These are phyloP conservation scores for Actinostola sp. DNA, from an alignment of 92 coral and sea anemone species.

Conservation along the genomic window DNA sequence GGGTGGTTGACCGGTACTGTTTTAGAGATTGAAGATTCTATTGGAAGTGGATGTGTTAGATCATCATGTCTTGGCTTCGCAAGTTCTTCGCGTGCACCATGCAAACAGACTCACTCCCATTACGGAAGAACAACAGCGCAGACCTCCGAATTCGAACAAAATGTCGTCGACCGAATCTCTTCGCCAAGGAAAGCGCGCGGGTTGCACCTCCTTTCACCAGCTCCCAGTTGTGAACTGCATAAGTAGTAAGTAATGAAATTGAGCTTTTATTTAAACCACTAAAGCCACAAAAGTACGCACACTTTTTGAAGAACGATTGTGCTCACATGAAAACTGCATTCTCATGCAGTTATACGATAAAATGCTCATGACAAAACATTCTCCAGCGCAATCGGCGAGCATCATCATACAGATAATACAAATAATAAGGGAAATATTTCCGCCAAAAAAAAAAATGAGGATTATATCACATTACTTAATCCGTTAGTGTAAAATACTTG, in stretches of 20 bases:
- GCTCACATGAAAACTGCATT: too few relatives aligned
- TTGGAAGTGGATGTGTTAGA: constrained; percentile 48
- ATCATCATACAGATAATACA: too few relatives aligned
- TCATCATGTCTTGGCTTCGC: constrained; percentile 33
- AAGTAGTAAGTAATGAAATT: constrained; percentile 35
- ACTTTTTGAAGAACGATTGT: too few relatives aligned
- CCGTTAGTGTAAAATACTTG: too few relatives aligned
- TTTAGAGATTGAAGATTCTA: constrained; percentile 10
- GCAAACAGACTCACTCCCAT: constrained; percentile 41
- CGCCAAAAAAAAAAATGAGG: too few relatives aligned
- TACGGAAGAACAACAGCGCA: constrained; percentile 1
- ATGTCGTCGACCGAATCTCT: constrained; percentile 50
- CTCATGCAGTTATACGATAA: too few relatives aligned
- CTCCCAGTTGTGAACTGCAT: constrained; percentile 29
- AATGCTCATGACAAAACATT: too few relatives aligned
- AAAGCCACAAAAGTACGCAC: too few relatives aligned
- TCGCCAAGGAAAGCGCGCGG: background rate
- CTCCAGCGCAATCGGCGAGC: too few relatives aligned
- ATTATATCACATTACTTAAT: too few relatives aligned
- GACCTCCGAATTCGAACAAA: background rate
- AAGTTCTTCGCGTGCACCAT: constrained; percentile 29
- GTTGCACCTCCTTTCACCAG: constrained; percentile 30
- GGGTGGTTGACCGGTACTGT: constrained; percentile 39
- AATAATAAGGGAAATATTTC: too few relatives aligned
- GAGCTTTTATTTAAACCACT: too few relatives aligned